Conservation (phyloP, 2,113 vertebrate genomes). For the Apus apus region DNA sequence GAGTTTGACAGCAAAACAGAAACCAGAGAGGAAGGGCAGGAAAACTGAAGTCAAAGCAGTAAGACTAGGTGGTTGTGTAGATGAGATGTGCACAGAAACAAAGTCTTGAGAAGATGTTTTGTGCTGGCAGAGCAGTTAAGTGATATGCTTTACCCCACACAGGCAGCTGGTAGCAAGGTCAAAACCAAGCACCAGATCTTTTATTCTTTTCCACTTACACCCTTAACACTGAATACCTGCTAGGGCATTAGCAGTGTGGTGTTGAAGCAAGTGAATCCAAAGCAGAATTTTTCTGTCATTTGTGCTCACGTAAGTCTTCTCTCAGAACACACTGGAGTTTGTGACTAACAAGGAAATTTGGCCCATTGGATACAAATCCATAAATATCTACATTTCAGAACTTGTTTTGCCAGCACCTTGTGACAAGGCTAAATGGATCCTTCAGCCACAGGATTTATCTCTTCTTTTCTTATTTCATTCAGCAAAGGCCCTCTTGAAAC, state of each 20-base stretch:
- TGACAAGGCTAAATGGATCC: background rate
- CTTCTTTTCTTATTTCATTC: background rate
- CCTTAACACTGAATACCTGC: background rate
- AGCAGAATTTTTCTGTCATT: background rate
- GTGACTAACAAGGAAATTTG: background rate
- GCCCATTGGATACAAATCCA: background rate
- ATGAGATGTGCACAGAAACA: background rate
- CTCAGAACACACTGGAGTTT: background rate
- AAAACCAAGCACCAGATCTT: background rate
- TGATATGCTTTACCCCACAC: background rate
- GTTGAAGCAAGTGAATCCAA: accelerated
- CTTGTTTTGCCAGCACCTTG: background rate
- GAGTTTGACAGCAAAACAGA: background rate
- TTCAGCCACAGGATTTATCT: background rate
- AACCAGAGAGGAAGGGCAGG: background rate
- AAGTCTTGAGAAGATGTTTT: background rate
- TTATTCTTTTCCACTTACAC: background rate
- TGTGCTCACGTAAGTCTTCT: background rate
- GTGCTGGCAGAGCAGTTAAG: background rate
- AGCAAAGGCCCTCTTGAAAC: background rate
- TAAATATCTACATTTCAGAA: background rate
- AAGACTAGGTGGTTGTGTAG: background rate
- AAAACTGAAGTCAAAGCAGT: background rate
- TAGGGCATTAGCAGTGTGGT: background rate
- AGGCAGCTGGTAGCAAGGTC: background rate